phyloP scores from a whole-genome alignment of 2,113 vertebrate genomes.

The Macroglossus sobrinus region DNA sequence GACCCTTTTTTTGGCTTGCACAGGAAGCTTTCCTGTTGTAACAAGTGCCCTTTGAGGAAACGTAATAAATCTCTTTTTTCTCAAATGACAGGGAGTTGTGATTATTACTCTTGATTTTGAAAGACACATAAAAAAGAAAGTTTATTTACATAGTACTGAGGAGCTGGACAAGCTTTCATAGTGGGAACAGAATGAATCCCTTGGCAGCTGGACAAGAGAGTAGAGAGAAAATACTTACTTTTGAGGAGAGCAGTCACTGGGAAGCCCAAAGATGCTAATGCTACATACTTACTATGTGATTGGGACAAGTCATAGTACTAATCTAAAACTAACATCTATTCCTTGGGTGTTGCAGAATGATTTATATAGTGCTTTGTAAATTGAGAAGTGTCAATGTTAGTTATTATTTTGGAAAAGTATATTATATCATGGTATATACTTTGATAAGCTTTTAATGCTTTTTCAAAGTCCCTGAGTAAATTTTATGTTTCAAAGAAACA shows the following conservation, averaged over 20 bases:
- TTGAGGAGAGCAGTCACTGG: not conserved
- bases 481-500: slow-evolving; percentile 28
- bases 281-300: not conserved
- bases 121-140: not conserved
- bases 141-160: not conserved
- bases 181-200: not conserved
- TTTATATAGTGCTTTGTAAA: not conserved
- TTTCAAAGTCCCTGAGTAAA: not conserved
- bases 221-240: not conserved
- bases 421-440: not conserved
- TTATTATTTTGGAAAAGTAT: not conserved
- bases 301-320: not conserved
- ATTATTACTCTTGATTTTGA: slow-evolving; percentile 19
- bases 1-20: not conserved
- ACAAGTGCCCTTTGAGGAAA: not conserved
- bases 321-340: not conserved
- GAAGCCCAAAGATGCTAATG: not conserved
- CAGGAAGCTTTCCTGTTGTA: not conserved
- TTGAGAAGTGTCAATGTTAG: not conserved
- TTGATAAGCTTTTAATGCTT: not conserved
- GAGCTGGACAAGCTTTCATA: not conserved
- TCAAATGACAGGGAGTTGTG: not conserved
- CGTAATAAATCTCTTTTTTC: not conserved
- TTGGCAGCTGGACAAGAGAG: not conserved
- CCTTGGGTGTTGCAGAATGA: not conserved